phyloP scores from a whole-genome alignment of 1,140 invertebrate genomes.

The Calosoma granatense region DNA sequence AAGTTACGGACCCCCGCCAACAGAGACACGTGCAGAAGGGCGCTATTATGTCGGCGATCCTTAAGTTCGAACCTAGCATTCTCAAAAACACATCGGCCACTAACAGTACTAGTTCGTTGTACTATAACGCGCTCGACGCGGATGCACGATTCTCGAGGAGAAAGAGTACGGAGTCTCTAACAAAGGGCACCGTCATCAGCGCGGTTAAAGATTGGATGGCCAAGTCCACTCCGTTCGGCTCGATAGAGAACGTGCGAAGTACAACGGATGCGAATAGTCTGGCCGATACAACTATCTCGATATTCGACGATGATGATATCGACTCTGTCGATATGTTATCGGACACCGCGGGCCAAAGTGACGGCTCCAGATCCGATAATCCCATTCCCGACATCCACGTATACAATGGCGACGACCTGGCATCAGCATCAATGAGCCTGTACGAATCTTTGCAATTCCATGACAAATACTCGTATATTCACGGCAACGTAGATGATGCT shows the following conservation, averaged over 20 bases:
- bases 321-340: conserved; percentile 14
- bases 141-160: not conserved
- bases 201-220: conserved; percentile 30
- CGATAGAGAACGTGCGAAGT: conserved; percentile 22
- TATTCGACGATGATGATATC: conserved; percentile 23
- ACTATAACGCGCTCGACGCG: not conserved
- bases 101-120: conserved; percentile 24
- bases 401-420: conserved; percentile 16
- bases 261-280: conserved; percentile 17
- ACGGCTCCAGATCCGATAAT: conserved; percentile 15
- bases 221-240: conserved; percentile 23
- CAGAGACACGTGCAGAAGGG: conserved; percentile 15
- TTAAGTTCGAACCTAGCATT: conserved; percentile 25
- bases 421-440: not conserved
- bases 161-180: conserved; percentile 23
- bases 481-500: not conserved
- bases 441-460: not conserved
- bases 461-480: no score
- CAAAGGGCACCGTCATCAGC: conserved; percentile 26
- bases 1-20: not conserved
- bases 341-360: not conserved
- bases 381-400: conserved; percentile 20
- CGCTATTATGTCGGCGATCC: conserved; percentile 24
- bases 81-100: conserved; percentile 20
- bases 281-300: conserved; percentile 15